A percentile compares a stretch with the other conserved stretches of the same genome.
phyloP scores from a whole-genome alignment of 2,888 invertebrate species.

The Mechanitis mazaeus region DNA sequence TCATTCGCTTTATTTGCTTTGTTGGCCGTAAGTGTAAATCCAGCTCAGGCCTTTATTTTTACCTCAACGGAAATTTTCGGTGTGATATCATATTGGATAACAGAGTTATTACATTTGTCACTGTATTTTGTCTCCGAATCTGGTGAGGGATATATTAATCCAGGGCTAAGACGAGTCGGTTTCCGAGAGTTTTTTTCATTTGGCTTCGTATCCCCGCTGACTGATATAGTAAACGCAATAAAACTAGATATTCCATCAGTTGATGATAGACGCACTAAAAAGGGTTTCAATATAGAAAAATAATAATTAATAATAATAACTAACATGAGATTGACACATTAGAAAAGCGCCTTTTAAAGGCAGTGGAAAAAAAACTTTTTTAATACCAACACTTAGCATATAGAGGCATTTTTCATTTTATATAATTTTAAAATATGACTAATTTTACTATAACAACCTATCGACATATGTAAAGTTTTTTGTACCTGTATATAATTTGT shows the following conservation, averaged over 20 bases:
- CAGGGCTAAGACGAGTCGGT: conserved; percentile 46
- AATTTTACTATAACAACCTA: too few relatives aligned
- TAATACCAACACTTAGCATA: too few relatives aligned
- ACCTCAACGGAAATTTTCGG: conserved; percentile 60
- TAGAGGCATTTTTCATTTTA: too few relatives aligned
- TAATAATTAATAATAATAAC: too few relatives aligned
- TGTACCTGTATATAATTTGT: conserved; percentile 48
- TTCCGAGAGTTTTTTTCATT: conserved; percentile 54
- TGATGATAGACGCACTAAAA: conserved; percentile 52
- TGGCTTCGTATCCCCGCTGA: conserved; percentile 44
- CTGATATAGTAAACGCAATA: conserved; percentile 63
- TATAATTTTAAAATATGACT: too few relatives aligned
- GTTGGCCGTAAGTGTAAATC: not conserved
- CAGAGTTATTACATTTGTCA: conserved; percentile 52
- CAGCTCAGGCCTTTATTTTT: conserved; percentile 5
- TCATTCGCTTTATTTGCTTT: too few relatives aligned
- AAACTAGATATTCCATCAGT: conserved; percentile 48
- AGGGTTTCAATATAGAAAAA: not conserved
- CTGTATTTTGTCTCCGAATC: conserved; percentile 40
- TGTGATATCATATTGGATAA: conserved; percentile 55
- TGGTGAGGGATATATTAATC: conserved; percentile 40
- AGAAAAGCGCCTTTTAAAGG: too few relatives aligned
- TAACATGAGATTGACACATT: too few relatives aligned
- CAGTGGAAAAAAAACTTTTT: too few relatives aligned
- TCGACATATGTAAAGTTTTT: conserved; percentile 6